Evolutionary conservation across 1,140 invertebrate species (phyloP).

Genomic region (Eulimnadia texana): DNA sequence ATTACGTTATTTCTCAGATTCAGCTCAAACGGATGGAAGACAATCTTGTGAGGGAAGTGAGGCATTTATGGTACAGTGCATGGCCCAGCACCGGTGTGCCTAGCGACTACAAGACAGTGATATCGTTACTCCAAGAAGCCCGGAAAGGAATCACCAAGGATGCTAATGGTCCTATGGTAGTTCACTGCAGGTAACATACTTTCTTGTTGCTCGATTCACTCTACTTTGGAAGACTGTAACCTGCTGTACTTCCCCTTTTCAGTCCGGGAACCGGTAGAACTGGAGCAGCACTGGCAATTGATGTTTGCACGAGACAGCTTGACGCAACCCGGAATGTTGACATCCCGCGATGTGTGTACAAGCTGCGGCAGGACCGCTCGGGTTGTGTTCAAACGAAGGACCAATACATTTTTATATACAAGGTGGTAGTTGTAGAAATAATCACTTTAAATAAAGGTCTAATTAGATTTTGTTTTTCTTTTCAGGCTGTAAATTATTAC

Average conservation of each 20-base stretch:
- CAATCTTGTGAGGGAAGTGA: conserved; percentile 66
- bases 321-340: conserved; percentile 38
- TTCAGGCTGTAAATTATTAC: conserved; percentile 11
- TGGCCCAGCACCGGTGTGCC: conserved; percentile 75
- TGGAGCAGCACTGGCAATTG: conserved; percentile 71
- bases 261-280: conserved; percentile 78
- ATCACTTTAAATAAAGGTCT: not conserved
- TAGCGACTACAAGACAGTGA: conserved; percentile 57
- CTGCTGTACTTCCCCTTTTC: not conserved
- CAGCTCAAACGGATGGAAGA: conserved; percentile 68
- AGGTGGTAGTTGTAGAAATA: conserved; percentile 29
- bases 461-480: not conserved
- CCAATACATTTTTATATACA: conserved; percentile 52
- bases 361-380: conserved; percentile 67
- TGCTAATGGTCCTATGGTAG: conserved; percentile 51
- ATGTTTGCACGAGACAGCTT: conserved; percentile 54
- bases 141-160: conserved; percentile 30
- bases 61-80: conserved; percentile 73
- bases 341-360: conserved; percentile 66
- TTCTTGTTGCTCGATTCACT: too few relatives aligned
- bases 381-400: conserved; percentile 70
- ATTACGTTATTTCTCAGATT: conserved; percentile 72
- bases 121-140: conserved; percentile 72
- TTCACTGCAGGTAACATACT: conserved; percentile 46
- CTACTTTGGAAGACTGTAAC: too few relatives aligned